These are phyloP conservation scores for Adela reaumurella DNA, from an alignment of 2,888 invertebrate genomes.

Conservation along the genomic window DNA sequence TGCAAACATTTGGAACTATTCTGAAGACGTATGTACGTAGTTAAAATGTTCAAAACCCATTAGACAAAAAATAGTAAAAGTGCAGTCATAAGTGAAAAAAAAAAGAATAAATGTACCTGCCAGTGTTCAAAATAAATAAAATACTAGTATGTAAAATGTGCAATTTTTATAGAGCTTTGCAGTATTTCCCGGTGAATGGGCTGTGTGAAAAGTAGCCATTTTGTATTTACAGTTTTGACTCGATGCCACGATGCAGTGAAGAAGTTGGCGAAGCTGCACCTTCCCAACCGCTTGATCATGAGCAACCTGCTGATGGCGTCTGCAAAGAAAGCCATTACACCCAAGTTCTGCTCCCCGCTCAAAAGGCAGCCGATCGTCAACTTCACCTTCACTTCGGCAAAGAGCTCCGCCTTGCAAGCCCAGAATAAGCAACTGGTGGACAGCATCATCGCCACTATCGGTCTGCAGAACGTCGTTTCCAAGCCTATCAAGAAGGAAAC, in stretches of 20 bases:
- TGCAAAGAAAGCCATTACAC: conserved; percentile 24
- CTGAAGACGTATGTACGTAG: no score
- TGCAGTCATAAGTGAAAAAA: no score
- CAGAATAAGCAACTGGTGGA: conserved; percentile 41
- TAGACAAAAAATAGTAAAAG: no score
- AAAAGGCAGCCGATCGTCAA: conserved; percentile 34
- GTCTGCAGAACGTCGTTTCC: conserved; percentile 27
- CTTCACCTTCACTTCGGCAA: conserved; percentile 33
- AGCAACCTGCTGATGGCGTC: conserved; percentile 21
- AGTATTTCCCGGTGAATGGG: conserved; percentile 19
- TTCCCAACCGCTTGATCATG: conserved; percentile 34
- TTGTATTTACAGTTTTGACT: conserved; percentile 32
- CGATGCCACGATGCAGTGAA: conserved; percentile 34
- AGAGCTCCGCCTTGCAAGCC: conserved; percentile 18
- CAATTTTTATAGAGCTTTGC: no score
- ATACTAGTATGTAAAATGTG: no score
- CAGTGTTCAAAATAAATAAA: no score
- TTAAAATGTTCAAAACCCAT: no score
- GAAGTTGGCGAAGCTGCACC: conserved; percentile 26
- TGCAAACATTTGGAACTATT: no score
- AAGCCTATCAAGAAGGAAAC: conserved; percentile 26
- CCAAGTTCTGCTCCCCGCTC: conserved; percentile 39
- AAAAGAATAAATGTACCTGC: no score
- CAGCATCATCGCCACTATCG: conserved; percentile 30
- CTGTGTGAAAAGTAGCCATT: conserved; percentile 17